Evolutionary conservation across 2,888 invertebrate genomes (phyloP), one percentile per base, ranked within the genome.

Genomic region (Ophion ellenae): DNA sequence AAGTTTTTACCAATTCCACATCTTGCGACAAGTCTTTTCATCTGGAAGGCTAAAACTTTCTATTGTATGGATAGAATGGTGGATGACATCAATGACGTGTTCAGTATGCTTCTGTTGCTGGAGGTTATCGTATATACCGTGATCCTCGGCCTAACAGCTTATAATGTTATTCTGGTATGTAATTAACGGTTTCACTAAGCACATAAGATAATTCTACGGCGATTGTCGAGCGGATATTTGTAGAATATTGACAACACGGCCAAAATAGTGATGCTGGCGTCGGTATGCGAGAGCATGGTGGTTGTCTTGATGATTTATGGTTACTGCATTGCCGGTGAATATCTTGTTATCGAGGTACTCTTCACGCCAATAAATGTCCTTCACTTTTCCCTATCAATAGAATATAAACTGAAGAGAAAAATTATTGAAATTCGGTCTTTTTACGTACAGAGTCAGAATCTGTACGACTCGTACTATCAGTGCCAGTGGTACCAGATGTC

Each of bases 291-390:
- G 20, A 80, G 80, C 20, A 20, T 75, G 20, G 83, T 83, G 24
- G 78, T 87, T 70, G 66, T 85, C 24, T 69, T 85, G 59, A 24
- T 87, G 77, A 81, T 87, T 57, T 87, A 83, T 63, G 87, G 83
- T 57, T 87, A 87, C 45, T 87, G 87, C 79, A 76, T 81, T 24
- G 86, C 86, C 10, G 86, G 86, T 47, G 85, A 86, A 85, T 86
- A 79, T 70, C 77, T 84, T 28, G 82, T 84, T 59, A 40, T 10
- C 36, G 86, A 86, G 82, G 86, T 86, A 83, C 40, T 79, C 47
- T 1, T 47, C 47, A 63, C 17, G 7, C 5, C 24, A 36, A 81
- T 28, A 63, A 11, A 1, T 28, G 10, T 40, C 17, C 57, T 4
- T 57, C 6, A 57, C n/a, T n/a, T 14, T 73, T 73, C 57, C 10